Evolutionary conservation across 2,113 vertebrate genomes (phyloP).

Genomic region (Capreolus pygargus): DNA sequence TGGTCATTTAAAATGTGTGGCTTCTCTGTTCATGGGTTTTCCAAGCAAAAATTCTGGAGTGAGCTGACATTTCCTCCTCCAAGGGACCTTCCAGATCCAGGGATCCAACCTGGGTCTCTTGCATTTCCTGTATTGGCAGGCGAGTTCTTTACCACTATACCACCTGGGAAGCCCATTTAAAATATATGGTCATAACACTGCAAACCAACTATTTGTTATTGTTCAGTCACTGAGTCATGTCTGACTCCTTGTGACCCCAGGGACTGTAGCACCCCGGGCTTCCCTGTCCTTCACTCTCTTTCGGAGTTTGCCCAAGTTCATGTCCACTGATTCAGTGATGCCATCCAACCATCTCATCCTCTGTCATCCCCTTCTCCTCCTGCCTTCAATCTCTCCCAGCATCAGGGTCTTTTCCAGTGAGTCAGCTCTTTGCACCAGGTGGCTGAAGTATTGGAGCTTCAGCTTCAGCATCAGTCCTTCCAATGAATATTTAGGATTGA

Average conservation of each 20-base stretch:
- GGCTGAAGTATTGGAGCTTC: not conserved
- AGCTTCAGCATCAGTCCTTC: not conserved
- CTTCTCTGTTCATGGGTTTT: not conserved
- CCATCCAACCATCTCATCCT: not conserved
- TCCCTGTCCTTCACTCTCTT: not conserved
- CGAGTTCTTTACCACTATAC: not conserved
- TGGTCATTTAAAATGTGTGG: not conserved
- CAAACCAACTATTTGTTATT: not conserved
- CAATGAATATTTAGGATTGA: not conserved
- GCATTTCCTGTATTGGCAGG: not conserved
- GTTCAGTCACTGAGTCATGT: not conserved
- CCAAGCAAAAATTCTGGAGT: not conserved
- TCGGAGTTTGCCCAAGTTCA: not conserved
- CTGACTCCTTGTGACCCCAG: not conserved
- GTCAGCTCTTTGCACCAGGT: not conserved
- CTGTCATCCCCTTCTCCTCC: not conserved
- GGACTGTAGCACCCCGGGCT: not conserved
- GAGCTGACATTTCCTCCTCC: not conserved
- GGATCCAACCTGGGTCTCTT: not conserved
- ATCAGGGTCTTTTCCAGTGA: not conserved
- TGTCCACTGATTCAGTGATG: not conserved
- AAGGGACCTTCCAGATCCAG: not conserved
- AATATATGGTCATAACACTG: fast-evolving
- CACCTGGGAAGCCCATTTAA: not conserved
- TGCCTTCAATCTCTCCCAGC: not conserved